Evolutionary conservation across 2,888 invertebrate species (phyloP), one percentile per base, ranked within the genome.

Genomic region (Drosophila paracracens): DNA sequence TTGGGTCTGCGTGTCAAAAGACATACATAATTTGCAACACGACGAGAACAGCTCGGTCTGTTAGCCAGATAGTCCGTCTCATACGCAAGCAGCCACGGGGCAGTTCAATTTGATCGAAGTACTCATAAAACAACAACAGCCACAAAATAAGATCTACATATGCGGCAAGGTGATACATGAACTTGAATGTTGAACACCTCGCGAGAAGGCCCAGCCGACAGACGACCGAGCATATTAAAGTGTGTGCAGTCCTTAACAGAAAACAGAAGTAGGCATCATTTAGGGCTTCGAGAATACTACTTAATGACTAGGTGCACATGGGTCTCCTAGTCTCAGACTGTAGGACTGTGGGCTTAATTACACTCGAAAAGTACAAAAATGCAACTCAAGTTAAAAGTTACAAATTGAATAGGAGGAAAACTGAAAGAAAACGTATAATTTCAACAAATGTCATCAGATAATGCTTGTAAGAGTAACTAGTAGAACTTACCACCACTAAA

Each of bases 11-110:
- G 86, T 88, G 86, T 86, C 88, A 88, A 82, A 86, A 88, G 82
- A 88, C 82, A 87, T 88, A 86, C 81, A 84, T 87, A 74, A 88
- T 82, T 87, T 88, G 66, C 82, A 76, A 86, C 80, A 86, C 73
- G 86, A 70, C 76, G 71, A 43, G 59, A 33, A 70, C 53, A 25
- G 43, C 27, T 43, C n/a, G 59, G 38, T 18, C 52, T 38, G 33
- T 61, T 36, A 7, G 40, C 25, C 58, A 56, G 43, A 7, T 25
- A 21, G 46, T n/a, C 25, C 35, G 27, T 1, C 46, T 25, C 43
- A 29, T 21, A 16, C n/a, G 11, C 6, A 27, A 16, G n/a, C 57
- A 18, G 36, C 11, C 10, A 16, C 25, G 16, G 52, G 48, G 29
- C 66, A 61, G 60, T 65, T 74, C 78, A 82, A 81, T 65, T 81